Conservation (phyloP, 2,113 vertebrate species). For the Odobenus rosmarus region DNA sequence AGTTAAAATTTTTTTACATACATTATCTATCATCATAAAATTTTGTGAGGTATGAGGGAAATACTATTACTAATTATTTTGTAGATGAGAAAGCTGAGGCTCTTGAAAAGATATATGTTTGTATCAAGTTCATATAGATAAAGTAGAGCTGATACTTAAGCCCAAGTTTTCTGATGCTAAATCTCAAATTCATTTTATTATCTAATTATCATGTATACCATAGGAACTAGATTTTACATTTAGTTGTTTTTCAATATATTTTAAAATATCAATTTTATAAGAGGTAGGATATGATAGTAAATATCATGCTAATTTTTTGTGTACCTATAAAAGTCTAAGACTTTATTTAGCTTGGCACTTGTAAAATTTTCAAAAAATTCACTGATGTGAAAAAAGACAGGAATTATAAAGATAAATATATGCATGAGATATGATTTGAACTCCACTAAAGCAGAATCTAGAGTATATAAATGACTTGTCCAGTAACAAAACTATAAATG, state of each 20-base stretch:
- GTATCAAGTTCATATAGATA: not conserved
- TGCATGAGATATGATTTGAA: not conserved
- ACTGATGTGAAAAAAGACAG: not conserved
- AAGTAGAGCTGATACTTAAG: not conserved
- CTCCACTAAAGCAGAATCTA: not conserved
- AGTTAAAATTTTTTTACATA: not conserved
- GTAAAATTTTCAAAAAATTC: not conserved
- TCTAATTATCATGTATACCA: not conserved
- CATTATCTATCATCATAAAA: not conserved
- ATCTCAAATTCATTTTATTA: not conserved
- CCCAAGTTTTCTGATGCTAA: not conserved
- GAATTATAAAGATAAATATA: not conserved
- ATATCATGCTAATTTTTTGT: not conserved
- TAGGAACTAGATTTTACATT: not conserved
- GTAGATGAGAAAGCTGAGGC: not conserved
- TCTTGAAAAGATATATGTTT: not conserved
- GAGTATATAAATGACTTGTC: not conserved
- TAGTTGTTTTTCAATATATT: not conserved
- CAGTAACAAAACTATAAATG: not conserved
- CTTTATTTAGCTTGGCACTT: not conserved
- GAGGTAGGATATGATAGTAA: not conserved
- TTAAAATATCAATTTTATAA: not conserved
- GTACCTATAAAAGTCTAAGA: not conserved
- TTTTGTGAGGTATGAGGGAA: not conserved
- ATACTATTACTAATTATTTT: not conserved